Percentiles rank a stretch among this genome's conserved stretches.
These are phyloP conservation scores for Ochropleura leucogaster DNA, from an alignment of 2,888 invertebrate genomes.

Conservation along the genomic window DNA sequence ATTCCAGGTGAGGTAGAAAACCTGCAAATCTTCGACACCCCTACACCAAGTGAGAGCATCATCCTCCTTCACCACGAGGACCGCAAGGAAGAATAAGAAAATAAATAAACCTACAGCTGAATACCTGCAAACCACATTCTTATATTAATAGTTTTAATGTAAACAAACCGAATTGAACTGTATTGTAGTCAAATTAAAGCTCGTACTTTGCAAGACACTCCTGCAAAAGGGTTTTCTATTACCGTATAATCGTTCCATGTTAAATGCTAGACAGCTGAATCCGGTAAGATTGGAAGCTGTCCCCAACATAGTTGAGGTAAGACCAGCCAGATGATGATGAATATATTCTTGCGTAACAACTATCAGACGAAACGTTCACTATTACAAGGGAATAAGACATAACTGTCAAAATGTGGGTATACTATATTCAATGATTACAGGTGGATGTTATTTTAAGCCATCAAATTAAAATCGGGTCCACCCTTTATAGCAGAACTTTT, in stretches of 20 bases:
- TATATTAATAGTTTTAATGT: neutral
- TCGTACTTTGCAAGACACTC: neutral
- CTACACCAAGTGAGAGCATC: slow-evolving; percentile 82
- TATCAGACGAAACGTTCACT: neutral
- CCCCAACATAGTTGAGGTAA: no score
- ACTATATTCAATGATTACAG: neutral
- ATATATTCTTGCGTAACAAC: neutral
- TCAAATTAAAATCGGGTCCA: no score
- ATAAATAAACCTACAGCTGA: neutral
- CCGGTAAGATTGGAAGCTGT: no score
- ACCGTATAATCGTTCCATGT: no score
- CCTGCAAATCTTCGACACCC: slow-evolving; percentile 82
- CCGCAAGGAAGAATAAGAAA: slow-evolving; percentile 68
- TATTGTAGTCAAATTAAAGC: slow-evolving; percentile 17
- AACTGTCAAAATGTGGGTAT: neutral
- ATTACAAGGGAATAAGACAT: neutral
- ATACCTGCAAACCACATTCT: neutral
- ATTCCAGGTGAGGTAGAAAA: slow-evolving; percentile 87
- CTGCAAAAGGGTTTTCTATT: no score
- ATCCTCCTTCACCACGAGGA: slow-evolving; percentile 82
- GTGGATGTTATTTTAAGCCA: neutral
- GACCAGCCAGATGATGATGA: no score
- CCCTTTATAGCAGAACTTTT: no score
- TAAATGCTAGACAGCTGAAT: no score
- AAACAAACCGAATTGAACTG: slow-evolving; percentile 6